These are phyloP conservation scores for Microplitis manilae DNA, from an alignment of 2,888 invertebrate genomes.

Conservation along the genomic window DNA sequence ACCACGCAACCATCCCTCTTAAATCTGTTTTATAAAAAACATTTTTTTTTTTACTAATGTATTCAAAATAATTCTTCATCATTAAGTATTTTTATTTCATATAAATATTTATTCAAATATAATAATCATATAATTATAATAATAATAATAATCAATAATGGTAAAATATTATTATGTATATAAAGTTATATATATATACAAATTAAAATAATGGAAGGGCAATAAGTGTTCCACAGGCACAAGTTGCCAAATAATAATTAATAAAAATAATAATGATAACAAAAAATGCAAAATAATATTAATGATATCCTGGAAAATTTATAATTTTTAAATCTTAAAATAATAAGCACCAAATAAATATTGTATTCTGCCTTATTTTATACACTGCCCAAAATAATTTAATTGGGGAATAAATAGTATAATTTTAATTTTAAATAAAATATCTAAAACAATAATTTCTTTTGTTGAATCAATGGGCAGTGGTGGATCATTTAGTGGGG, in stretches of 20 bases:
- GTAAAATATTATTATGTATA: conserved; percentile 29
- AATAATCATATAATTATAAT: conserved; percentile 53
- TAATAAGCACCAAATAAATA: conserved; percentile 52
- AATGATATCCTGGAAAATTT: conserved; percentile 58
- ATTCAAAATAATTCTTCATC: conserved; percentile 58
- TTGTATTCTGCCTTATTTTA: conserved; percentile 46
- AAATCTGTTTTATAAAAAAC: conserved; percentile 42
- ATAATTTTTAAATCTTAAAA: conserved; percentile 44
- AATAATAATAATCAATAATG: conserved; percentile 41
- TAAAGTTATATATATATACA: conserved; percentile 55
- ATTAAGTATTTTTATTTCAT: conserved; percentile 47
- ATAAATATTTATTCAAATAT: conserved; percentile 57
- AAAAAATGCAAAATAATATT: conserved; percentile 57
- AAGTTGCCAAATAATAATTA: conserved; percentile 67
- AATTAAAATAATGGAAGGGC: conserved; percentile 60
- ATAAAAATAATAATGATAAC: conserved; percentile 50
- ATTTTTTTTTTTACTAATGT: conserved; percentile 39
- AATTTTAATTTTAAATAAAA: not conserved
- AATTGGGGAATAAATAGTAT: not conserved
- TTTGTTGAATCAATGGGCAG: conserved; percentile 44
- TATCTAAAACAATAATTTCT: not conserved
- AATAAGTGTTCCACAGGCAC: conserved; percentile 72
- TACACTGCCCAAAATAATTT: conserved; percentile 54
- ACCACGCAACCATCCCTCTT: conserved; percentile 68
- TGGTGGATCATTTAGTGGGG: conserved; percentile 53